A percentile compares a stretch with the other conserved stretches of the same genome.
Evolutionary conservation across 2,888 invertebrate genomes (phyloP).

Genomic region (Oscheius sp.): DNA sequence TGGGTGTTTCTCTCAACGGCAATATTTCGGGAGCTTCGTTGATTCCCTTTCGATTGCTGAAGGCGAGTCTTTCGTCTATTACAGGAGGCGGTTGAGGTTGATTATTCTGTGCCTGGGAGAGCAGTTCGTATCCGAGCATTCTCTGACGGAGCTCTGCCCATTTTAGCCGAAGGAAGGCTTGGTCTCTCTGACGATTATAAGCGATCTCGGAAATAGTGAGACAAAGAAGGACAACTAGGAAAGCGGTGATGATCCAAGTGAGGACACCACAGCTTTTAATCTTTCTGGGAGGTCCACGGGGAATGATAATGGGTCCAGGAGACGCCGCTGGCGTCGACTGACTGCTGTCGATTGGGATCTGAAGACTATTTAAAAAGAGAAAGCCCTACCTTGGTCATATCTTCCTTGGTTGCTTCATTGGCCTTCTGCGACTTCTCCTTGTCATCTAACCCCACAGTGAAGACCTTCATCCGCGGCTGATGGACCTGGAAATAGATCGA

Average conservation of each 20-base stretch:
- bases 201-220: slow-evolving; percentile 65
- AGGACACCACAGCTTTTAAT: slow-evolving; percentile 45
- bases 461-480: slow-evolving; percentile 65
- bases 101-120: slow-evolving; percentile 36
- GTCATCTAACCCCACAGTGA: slow-evolving; percentile 67
- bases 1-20: slow-evolving; percentile 18
- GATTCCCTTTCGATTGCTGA: slow-evolving; percentile 35
- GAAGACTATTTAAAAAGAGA: too few relatives aligned
- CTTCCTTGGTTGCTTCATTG: slow-evolving; percentile 19
- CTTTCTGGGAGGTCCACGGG: slow-evolving; percentile 36
- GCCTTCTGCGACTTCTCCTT: slow-evolving; percentile 51
- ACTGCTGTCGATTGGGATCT: slow-evolving; percentile 44
- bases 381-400: slow-evolving; percentile 27
- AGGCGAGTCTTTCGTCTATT: slow-evolving; percentile 32
- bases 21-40: slow-evolving; percentile 2
- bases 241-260: slow-evolving; percentile 64
- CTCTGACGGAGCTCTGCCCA: slow-evolving; percentile 68
- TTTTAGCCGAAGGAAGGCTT: slow-evolving; percentile 65
- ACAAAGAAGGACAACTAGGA: slow-evolving; percentile 62
- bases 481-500: slow-evolving; percentile 42
- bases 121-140: slow-evolving; percentile 55
- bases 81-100: slow-evolving; percentile 29
- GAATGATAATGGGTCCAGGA: slow-evolving; percentile 38
- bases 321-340: slow-evolving; percentile 34
- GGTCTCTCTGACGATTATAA: slow-evolving; percentile 67